Evolutionary conservation across 2,888 invertebrate species (phyloP).

Genomic region (Crepidodera aurea): DNA sequence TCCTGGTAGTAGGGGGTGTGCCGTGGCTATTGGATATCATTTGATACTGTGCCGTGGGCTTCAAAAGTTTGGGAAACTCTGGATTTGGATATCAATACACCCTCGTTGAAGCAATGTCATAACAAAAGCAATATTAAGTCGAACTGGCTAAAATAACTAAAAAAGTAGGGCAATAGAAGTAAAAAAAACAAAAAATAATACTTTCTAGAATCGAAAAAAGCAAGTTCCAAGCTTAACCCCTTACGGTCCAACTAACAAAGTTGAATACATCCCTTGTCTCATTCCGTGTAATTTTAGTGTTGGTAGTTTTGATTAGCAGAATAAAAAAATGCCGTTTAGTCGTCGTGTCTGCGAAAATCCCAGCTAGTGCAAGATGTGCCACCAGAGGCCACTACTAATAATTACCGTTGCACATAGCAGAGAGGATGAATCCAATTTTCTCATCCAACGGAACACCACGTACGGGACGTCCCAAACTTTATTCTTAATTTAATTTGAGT

Average conservation of each 20-base stretch:
- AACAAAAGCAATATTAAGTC: no score
- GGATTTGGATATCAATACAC: no score
- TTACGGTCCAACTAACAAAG: constrained; percentile 32
- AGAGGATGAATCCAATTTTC: constrained; percentile 49
- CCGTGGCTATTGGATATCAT: no score
- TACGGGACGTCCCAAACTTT: constrained; percentile 44
- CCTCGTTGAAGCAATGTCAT: no score
- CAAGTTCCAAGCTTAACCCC: constrained; percentile 13
- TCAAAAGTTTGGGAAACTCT: no score
- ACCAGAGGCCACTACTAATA: constrained; percentile 57
- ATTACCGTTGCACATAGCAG: constrained; percentile 49
- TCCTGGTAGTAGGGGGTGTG: no score
- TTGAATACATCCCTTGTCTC: constrained; percentile 40
- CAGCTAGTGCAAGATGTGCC: constrained; percentile 52
- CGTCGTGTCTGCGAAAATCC: constrained; percentile 43
- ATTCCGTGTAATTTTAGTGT: constrained; percentile 42
- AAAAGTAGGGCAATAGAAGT: constrained; percentile 2
- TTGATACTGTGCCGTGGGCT: no score
- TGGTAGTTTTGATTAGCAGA: constrained; percentile 47
- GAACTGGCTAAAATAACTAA: background rate
- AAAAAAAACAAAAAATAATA: constrained; percentile 1
- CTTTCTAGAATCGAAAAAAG: background rate
- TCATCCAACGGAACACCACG: constrained; percentile 35
- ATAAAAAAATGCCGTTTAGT: constrained; percentile 45
- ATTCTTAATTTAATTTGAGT: no score